Evolutionary conservation across 2,888 invertebrate genomes (phyloP), one percentile per base, ranked within the genome.

Genomic region (Acanthopleura granulata): DNA sequence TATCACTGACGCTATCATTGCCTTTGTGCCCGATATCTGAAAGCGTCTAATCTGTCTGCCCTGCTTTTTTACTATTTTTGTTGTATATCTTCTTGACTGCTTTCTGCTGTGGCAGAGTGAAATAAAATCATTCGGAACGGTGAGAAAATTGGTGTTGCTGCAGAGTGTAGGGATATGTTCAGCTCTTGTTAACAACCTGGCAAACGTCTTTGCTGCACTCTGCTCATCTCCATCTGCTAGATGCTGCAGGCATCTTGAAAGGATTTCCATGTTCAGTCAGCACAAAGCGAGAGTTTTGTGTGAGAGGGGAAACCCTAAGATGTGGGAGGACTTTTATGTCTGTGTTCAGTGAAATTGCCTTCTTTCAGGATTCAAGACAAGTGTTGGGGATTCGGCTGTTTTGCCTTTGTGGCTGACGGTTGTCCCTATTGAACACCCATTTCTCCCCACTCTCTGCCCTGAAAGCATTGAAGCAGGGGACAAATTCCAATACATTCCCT

Each of bases 401-500:
- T n/a, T 57, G 57, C 22, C 57, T 57, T 57, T 57, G 57, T 57
- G 12, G 57, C 57, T 57, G 57, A 18, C 22, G n/a, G 18, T 18
- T 57, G 57, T 57, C 22, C 57, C 18, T 22, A n/a, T 57, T 57
- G n/a, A 57, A 6, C 57, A n/a, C 22, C 57, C 57, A 57, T 57
- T 57, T 57, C 57, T 57, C 18, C 57, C 18, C 57, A n/a, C 57
- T n/a, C 22, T 57, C 12, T 57, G 18, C 57, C 22, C 22, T 57
- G 22, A 18, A 57, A 22, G 57, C n/a, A 57, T 57, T 22, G 57
- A 57, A n/a, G 18, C 22, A 12, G 57, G 57, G 22, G 22, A 57
- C 57, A 57, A 57, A 57, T 57, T 57, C 57, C 57, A 57, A 57
- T 57, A 57, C 57, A 57, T 57, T 22, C 57, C 57, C 18, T 4